These are phyloP conservation scores for Drosophila planitibia DNA, from an alignment of 2,888 invertebrate species.

Conservation along the genomic window DNA sequence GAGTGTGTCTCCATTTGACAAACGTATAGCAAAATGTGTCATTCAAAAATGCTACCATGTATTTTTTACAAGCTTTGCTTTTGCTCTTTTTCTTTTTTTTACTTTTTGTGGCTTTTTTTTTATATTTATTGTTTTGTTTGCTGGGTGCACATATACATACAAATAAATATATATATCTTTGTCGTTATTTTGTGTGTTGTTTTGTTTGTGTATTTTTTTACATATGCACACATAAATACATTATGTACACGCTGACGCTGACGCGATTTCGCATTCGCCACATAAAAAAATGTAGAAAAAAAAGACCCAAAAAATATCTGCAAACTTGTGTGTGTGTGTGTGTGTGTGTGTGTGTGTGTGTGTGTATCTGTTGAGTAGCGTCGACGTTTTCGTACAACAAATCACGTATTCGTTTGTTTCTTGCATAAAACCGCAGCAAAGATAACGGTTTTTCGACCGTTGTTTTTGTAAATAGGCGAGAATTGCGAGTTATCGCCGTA, in stretches of 20 bases:
- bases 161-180: slow-evolving; percentile 1
- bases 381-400: slow-evolving; percentile 42
- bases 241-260: slow-evolving; percentile 34
- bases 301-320: slow-evolving; percentile 19
- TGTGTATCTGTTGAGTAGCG: slow-evolving; percentile 21
- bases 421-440: slow-evolving; percentile 56
- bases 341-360: slow-evolving; percentile 18
- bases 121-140: neutral
- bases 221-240: slow-evolving; percentile 19
- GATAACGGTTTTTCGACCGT: slow-evolving; percentile 55
- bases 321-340: slow-evolving; percentile 7
- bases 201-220: slow-evolving; percentile 14
- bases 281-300: slow-evolving; percentile 1
- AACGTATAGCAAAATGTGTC: neutral
- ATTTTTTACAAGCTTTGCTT: slow-evolving; percentile 4
- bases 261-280: slow-evolving; percentile 31
- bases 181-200: slow-evolving; percentile 1
- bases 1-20: neutral
- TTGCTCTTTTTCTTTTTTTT: neutral
- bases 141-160: neutral
- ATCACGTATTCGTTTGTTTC: slow-evolving; percentile 63
- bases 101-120: neutral
- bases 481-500: slow-evolving; percentile 21
- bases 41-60: neutral
- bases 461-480: slow-evolving; percentile 13